phyloP scores from a whole-genome alignment of 1,140 invertebrate species.

The Penaeus japonicus region DNA sequence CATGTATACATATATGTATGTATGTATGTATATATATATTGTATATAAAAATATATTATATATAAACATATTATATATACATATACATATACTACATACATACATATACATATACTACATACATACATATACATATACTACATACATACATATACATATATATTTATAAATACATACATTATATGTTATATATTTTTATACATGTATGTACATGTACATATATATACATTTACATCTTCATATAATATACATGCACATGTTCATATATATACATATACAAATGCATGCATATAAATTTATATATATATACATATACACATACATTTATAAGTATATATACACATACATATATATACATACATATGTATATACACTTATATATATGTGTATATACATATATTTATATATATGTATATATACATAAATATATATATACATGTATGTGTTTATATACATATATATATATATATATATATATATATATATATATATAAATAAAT shows the following conservation, averaged over 20 bases:
- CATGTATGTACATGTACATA: background rate
- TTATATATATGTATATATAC: background rate
- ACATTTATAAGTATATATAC: no score
- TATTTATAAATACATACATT: no score
- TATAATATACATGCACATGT: no score
- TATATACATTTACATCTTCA: constrained; percentile 19
- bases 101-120: no score
- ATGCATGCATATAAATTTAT: background rate
- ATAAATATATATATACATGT: background rate
- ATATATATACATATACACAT: background rate
- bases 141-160: no score
- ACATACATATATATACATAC: background rate
- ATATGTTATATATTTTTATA: no score
- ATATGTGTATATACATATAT: background rate
- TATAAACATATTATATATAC: no score
- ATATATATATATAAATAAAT: background rate
- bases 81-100: no score
- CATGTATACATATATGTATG: no score
- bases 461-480: background rate
- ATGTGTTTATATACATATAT: background rate
- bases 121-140: no score
- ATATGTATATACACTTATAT: background rate
- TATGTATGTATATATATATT: no score
- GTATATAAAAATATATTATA: no score
- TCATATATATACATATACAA: constrained; percentile 16